Evolutionary conservation across 2,113 vertebrate species (phyloP).

Genomic region (Apistogramma diplotaenia): DNA sequence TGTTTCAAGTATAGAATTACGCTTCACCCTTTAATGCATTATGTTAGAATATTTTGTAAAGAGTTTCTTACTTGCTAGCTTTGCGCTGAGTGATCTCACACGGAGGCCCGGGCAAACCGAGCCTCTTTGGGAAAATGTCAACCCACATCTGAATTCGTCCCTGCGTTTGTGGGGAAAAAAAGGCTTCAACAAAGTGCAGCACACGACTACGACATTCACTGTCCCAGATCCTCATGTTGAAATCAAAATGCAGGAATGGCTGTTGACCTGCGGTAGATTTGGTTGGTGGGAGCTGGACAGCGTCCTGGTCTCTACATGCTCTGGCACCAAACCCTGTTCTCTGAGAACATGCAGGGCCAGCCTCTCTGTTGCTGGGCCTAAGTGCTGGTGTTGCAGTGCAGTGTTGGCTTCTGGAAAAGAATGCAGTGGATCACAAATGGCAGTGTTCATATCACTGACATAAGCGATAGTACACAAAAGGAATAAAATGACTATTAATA

Average conservation of each 20-base stretch:
- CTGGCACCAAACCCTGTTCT: constrained; percentile 87
- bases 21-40: background rate
- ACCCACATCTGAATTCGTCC: constrained; percentile 98
- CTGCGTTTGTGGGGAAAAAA: constrained; percentile 69
- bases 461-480: background rate
- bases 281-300: constrained; percentile 93
- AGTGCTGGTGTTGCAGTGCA: constrained; percentile 85
- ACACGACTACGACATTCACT: background rate
- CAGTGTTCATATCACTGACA: background rate
- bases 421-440: background rate
- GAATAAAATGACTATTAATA: background rate
- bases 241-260: background rate
- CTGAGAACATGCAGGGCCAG: constrained; percentile 90
- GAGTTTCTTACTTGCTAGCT: constrained; percentile 86
- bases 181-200: background rate
- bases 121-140: constrained; percentile 92
- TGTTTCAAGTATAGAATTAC: constrained; percentile 55
- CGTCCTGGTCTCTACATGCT: constrained; percentile 94
- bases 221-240: background rate
- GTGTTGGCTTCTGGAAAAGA: constrained; percentile 84
- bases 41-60: background rate
- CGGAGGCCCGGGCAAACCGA: constrained; percentile 88
- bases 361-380: constrained; percentile 85
- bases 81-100: constrained; percentile 91
- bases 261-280: constrained; percentile 66